These are phyloP conservation scores for Chrosomus eos DNA, from an alignment of 2,797 vertebrate species.

Conservation along the genomic window DNA sequence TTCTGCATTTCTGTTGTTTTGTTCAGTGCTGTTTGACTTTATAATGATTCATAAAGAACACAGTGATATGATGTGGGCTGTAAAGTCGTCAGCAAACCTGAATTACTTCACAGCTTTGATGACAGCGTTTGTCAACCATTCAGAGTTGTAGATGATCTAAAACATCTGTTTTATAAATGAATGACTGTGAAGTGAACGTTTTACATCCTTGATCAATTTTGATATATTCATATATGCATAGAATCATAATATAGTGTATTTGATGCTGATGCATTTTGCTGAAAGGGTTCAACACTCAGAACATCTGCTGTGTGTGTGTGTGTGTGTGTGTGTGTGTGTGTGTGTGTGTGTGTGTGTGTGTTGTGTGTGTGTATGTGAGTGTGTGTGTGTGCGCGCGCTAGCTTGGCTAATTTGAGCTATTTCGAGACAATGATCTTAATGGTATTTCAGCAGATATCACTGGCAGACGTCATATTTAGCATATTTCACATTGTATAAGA, in stretches of 20 bases:
- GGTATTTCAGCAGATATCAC: not conserved
- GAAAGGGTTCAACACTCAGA: slow-evolving; percentile 4
- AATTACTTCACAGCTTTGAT: no score
- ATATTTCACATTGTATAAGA: not conserved
- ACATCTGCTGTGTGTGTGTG: not conserved
- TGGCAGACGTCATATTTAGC: not conserved
- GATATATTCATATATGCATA: not conserved
- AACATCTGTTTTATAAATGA: not conserved
- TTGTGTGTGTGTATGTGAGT: no score
- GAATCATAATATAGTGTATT: not conserved
- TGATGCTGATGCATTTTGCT: not conserved
- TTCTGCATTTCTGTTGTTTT: not conserved
- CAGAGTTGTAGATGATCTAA: no score
- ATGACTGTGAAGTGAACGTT: not conserved
- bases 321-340: not conserved
- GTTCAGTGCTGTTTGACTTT: not conserved
- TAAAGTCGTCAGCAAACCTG: no score
- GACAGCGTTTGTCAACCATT: no score
- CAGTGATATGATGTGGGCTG: not conserved
- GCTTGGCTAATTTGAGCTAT: not conserved
- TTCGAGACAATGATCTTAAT: not conserved
- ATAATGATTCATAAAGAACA: not conserved
- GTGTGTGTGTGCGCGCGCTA: not conserved
- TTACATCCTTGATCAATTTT: not conserved
- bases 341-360: not conserved